Evolutionary conservation across 2,113 vertebrate species (phyloP), one percentile per base, ranked within the genome.

Genomic region (Cettia cetti): DNA sequence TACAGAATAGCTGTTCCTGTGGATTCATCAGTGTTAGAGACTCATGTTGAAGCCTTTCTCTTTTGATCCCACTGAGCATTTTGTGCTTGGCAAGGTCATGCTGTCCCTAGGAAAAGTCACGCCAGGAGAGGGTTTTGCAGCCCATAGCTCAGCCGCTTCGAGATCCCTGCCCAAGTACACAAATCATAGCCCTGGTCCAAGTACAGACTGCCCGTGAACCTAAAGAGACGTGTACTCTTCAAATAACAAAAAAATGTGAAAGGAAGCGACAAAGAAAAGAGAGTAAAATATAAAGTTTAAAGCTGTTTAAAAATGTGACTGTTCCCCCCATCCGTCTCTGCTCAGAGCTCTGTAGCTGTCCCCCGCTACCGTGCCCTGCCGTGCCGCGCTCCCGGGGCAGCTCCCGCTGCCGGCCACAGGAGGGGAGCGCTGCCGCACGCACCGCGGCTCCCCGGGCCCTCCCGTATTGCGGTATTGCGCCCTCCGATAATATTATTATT

Each of bases 391-490:
- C 39, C 39, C 39, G 39, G 39, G 39, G 39, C 39, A 40, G 39
- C 39, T 12, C 39, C 90, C 23, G 20, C 1, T 18, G 27, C 21
- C 45, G 84, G 92, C 87, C 94, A 19, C 94, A 72, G 84, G 94
- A 92, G 95, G 95, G 92, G 90, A 91, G 9, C 90, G 68, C 53
- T 69, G 87, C 92, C 20, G 59, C 86, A 5, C 14, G 57, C 22
- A 59, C 39, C 5, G 3, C 18, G 0, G 6, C 3, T 35, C 12
- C 12, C 13, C 8, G 2, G 50, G 9, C 50, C 6, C 30, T 20
- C 30, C 53, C n/a, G n/a, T n/a, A n/a, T n/a, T n/a, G n/a, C n/a
- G n/a, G n/a, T n/a, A n/a, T n/a, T n/a, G n/a, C n/a, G n/a, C n/a
- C n/a, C n/a, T n/a, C n/a, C n/a, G n/a, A n/a, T n/a, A n/a, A n/a